phyloP scores from a whole-genome alignment of 2,113 vertebrate species.

The Bostrychus sinensis region DNA sequence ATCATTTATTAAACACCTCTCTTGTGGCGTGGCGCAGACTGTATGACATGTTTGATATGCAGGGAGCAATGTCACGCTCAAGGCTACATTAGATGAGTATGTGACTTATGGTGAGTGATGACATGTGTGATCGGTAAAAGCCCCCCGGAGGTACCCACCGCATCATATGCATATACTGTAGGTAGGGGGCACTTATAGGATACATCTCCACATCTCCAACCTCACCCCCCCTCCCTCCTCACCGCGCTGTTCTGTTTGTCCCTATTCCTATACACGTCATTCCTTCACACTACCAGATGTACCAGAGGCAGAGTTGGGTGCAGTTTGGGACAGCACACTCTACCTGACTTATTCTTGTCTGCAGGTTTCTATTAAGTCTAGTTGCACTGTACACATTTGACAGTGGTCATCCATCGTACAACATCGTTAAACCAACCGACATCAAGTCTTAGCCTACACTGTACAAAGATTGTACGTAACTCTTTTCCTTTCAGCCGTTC shows the following conservation, averaged over 20 bases:
- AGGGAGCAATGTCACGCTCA: conserved; percentile 26
- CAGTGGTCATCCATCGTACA: too few relatives aligned
- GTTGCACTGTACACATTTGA: too few relatives aligned
- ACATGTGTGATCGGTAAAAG: conserved; percentile 54
- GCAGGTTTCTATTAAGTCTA: too few relatives aligned
- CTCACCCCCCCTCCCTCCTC: not conserved
- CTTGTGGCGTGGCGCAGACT: conserved; percentile 24
- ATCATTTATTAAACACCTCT: conserved; percentile 27
- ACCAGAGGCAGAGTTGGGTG: conserved; percentile 26
- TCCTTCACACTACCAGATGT: conserved; percentile 49
- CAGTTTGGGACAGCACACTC: conserved; percentile 15
- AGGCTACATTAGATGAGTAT: conserved; percentile 45
- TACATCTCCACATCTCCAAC: conserved; percentile 2
- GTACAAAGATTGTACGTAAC: too few relatives aligned
- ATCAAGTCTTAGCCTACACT: too few relatives aligned
- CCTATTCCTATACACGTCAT: conserved; percentile 41
- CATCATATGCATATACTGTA: conserved; percentile 45
- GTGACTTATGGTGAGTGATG: conserved; percentile 64
- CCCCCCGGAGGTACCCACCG: conserved; percentile 52
- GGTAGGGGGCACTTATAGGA: conserved; percentile 44
- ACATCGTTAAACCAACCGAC: too few relatives aligned
- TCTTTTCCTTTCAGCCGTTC: too few relatives aligned
- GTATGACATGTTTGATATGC: conserved; percentile 32
- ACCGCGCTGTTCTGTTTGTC: conserved; percentile 21
- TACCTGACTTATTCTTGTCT: too few relatives aligned